Base-by-base conservation (phyloP, 2,797 vertebrate species). In the Mus minutoides region DNA sequence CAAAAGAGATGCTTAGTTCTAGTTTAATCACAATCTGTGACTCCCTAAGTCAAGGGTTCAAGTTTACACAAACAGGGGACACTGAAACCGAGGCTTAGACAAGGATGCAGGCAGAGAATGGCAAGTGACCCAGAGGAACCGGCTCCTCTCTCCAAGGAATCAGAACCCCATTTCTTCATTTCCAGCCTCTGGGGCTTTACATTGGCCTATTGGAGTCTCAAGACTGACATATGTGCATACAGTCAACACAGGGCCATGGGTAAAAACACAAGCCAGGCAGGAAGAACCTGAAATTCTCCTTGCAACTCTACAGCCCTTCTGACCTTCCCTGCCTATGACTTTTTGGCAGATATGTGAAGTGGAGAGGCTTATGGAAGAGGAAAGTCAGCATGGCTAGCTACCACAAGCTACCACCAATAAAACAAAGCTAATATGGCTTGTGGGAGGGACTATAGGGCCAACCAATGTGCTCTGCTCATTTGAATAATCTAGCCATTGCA, bases 101-200 rank as follows among this genome's bases (percentile, higher is more conserved):
- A 0, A 14, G 64, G 58, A 46, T 6, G 2, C 16, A 22, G 19
- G 0, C 11, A 22, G 73, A 2, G 52, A 22, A 31, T 2, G 62
- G 26, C 0, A 5, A 5, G 0, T 76, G 56, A 79, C 52, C 80
- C 26, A 3, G 29, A 1, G 8, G 31, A 91, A 71, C 21, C 58
- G 46, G 46, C 0, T 78, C 19, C 34, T 80, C 40, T 40, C 49
- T 49, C 49, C 10, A 22, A 29, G 82, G 60, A 46, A 2, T 43
- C 6, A 2, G 19, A 80, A 56, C 3, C 76, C 67, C 56, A 22
- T 31, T 37, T 24, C n/a, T 69, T 24, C 73, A 69, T 52, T n/a
- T 76, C 62, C 31, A 11, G 49, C 31, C 69, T 58, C 52, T 1
- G 19, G 9, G 9, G 2, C 54, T 46, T 19, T 4, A 0, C 37